Evolutionary conservation across 2,113 vertebrate genomes (phyloP).

Genomic region (Pampusana beccarii): DNA sequence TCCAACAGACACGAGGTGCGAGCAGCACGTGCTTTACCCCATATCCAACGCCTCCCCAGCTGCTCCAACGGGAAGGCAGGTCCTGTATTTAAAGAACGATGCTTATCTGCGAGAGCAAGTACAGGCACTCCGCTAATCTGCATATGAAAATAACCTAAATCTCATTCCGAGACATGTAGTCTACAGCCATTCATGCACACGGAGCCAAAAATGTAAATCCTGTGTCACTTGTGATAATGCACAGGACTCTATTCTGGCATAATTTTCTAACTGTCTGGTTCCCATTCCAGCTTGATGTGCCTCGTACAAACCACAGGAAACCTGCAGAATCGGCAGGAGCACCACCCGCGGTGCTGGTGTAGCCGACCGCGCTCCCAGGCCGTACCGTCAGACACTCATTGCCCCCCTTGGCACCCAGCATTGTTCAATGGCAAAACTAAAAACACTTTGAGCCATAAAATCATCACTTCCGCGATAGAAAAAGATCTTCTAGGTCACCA

Average conservation of each 20-base stretch:
- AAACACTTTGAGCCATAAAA: background rate
- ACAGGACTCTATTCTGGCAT: background rate
- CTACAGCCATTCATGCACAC: background rate
- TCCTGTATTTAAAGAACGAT: fast-evolving
- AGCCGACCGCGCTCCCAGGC: background rate
- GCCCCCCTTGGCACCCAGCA: background rate
- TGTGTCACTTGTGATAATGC: background rate
- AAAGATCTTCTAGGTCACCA: background rate
- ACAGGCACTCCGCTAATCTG: background rate
- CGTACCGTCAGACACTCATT: fast-evolving
- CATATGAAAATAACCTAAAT: background rate
- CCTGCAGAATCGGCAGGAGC: fast-evolving
- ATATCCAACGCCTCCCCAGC: fast-evolving
- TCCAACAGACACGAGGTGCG: fast-evolving
- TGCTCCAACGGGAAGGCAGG: background rate
- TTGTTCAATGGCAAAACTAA: background rate
- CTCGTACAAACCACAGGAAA: too few relatives aligned
- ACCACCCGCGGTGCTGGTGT: fast-evolving
- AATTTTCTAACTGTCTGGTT: background rate
- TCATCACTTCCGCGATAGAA: background rate
- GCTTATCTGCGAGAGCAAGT: background rate
- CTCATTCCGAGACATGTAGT: background rate
- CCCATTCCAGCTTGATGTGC: too few relatives aligned
- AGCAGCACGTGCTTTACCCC: fast-evolving
- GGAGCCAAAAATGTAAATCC: background rate